Evolutionary conservation across 1,140 invertebrate species (phyloP).

Genomic region (Gryllus bimaculatus): DNA sequence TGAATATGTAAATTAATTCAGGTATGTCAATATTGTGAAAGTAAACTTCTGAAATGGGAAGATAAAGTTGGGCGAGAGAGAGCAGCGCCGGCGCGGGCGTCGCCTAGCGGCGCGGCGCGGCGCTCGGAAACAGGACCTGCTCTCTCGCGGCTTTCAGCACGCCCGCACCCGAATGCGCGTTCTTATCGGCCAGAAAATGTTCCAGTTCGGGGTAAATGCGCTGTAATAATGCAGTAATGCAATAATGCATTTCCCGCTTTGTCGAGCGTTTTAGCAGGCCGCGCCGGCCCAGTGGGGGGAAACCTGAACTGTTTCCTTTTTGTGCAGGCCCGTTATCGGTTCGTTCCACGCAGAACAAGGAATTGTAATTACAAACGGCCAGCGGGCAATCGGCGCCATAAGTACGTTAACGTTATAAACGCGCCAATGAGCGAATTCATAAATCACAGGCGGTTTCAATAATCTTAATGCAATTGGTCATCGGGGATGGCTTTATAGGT

Average conservation of each 20-base stretch:
- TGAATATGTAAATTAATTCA: conserved; percentile 6
- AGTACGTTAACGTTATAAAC: not conserved
- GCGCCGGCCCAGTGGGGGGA: not conserved
- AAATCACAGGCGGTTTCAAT: not conserved
- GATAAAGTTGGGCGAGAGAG: not conserved
- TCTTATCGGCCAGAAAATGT: not conserved
- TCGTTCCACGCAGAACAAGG: not conserved
- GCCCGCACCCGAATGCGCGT: not conserved
- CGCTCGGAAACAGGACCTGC: too few relatives aligned
- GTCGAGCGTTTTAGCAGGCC: not conserved
- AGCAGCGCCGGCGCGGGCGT: too few relatives aligned
- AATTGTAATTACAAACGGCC: not conserved
- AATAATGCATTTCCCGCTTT: not conserved
- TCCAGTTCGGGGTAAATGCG: not conserved
- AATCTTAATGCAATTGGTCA: conserved; percentile 1
- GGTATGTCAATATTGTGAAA: conserved; percentile 1
- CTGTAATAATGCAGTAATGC: not conserved
- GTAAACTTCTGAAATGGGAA: not conserved
- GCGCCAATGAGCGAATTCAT: not conserved
- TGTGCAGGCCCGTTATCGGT: not conserved
- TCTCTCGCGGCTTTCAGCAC: not conserved
- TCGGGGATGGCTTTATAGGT: not conserved
- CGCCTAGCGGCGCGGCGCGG: too few relatives aligned
- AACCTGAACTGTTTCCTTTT: not conserved
- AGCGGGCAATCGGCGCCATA: not conserved